Evolutionary conservation across 2,888 invertebrate genomes (phyloP), one percentile per base, ranked within the genome.

Genomic region (Odiellus spinosus): DNA sequence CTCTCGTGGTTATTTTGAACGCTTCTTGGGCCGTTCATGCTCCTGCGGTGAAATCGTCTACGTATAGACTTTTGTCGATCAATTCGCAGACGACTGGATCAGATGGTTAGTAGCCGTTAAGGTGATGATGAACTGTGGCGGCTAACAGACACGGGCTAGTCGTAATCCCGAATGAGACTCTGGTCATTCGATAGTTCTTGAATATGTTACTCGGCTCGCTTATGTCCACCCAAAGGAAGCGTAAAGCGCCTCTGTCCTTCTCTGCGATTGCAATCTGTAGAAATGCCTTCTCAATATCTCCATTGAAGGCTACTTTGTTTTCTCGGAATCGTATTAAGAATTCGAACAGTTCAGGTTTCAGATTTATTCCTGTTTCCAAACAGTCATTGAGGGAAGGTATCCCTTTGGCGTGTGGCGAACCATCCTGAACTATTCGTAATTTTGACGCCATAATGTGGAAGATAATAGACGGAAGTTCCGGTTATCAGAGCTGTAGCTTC

Each of bases 251-350:
- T 14, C 43, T 12, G 12, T 45, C 48, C 38, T 48, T 42, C 17
- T 45, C 34, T 3, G 39, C 34, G 1, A 48, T 34, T 5, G 18
- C 45, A 33, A 48, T 21, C 34, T 48, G 42, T 18, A 43, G 39
- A 43, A 48, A 51, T 8, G 48, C 44, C 12, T 52, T 21, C n/a
- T 50, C 42, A 18, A 47, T 46, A 34, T 51, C 48, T 18, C 34
- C 44, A 11, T 17, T 46, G 40, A 51, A 40, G 12, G 49, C 49
- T 4, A 47, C 10, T 39, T 39, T 36, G 35, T 52, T 35, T 14
- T 36, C 61, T 40, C 44, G 17, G n/a, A 50, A 44, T 10, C 17
- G 14, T 11, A 42, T 33, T 26, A 49, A 47, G n/a, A 38, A 39
- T n/a, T 14, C 36, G 1, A 42, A 19, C 39, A 49, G 32, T 18